Evolutionary conservation across 2,888 invertebrate species (phyloP), one percentile per base, ranked within the genome.

Genomic region (Epirrhoe alternata): DNA sequence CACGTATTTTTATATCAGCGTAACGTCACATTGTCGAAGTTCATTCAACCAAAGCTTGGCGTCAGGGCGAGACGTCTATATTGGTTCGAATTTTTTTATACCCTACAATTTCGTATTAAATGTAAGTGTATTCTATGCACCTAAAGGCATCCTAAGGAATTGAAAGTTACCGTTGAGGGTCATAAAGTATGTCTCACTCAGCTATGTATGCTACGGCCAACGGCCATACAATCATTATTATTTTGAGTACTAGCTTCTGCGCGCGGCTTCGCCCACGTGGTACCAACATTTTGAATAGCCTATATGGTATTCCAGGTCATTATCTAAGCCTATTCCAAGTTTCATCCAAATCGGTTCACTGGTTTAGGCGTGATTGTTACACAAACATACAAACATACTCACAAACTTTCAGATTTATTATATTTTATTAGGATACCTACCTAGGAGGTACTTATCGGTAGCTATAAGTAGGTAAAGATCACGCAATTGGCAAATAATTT

Each of bases 31-130:
- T 30, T 35, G 49, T 12, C 14, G 33, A 61, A 63, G 69, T 68
- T 67, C 58, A 67, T 69, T 69, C 69, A 71, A 68, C 69, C 55
- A 57, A 30, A 5, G 51, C 52, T n/a, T 61, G 55, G 51, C 64
- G 57, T 50, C 61, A 45, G 35, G 17, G 14, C 31, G 17, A 52
- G 14, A 35, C 17, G 49, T 33, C 14, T 35, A 7, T 52, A 64
- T 24, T 66, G 68, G 64, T 61, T 71, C 68, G 61, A 35, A 10
- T 5, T 42, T 42, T 42, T 42, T 42, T 42, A 24, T 24, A 12
- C 12, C 38, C 12, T 24, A 24, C 24, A 24, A 24, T 24, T 24
- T 10, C 10, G 2, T 8, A 10, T 8, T 38, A 38, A 2, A 38
- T 12, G 45, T 3, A 24, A 24, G n/a, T n/a, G 42, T 16, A 31